Conservation (phyloP, 2,797 vertebrate genomes). For the Erpetoichthys calabaricus region DNA sequence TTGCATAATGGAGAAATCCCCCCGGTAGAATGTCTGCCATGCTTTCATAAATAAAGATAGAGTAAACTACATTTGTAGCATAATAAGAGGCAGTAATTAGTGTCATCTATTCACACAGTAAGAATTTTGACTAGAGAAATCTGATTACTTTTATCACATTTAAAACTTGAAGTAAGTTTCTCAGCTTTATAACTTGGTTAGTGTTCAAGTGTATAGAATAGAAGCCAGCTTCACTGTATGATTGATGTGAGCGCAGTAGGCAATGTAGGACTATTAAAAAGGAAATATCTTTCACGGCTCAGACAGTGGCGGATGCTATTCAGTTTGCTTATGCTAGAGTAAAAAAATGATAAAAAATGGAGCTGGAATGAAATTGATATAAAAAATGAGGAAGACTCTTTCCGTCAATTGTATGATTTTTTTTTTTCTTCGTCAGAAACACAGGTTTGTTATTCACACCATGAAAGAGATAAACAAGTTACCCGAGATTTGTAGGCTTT, state of each 20-base stretch:
- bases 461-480: too few relatives aligned
- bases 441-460: too few relatives aligned
- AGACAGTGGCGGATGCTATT: conserved; percentile 66
- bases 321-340: conserved; percentile 57
- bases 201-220: conserved; percentile 52
- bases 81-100: conserved; percentile 95
- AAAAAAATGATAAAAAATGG: conserved; percentile 22
- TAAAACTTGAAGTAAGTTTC: conserved; percentile 90
- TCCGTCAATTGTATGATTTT: not conserved
- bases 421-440: conserved; percentile 35
- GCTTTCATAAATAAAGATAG: conserved; percentile 80
- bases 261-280: conserved; percentile 57
- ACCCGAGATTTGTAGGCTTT: too few relatives aligned
- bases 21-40: conserved; percentile 41
- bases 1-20: conserved; percentile 36
- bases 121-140: conserved; percentile 76
- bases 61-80: conserved; percentile 69
- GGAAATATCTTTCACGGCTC: conserved; percentile 56
- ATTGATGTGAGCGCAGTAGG: conserved; percentile 75
- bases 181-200: conserved; percentile 80
- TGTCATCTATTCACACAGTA: conserved; percentile 90
- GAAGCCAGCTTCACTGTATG: conserved; percentile 66
- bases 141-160: conserved; percentile 93
- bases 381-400: too few relatives aligned
- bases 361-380: too few relatives aligned